phyloP scores from a whole-genome alignment of 2,113 vertebrate genomes.

The Hypanus sabinus region DNA sequence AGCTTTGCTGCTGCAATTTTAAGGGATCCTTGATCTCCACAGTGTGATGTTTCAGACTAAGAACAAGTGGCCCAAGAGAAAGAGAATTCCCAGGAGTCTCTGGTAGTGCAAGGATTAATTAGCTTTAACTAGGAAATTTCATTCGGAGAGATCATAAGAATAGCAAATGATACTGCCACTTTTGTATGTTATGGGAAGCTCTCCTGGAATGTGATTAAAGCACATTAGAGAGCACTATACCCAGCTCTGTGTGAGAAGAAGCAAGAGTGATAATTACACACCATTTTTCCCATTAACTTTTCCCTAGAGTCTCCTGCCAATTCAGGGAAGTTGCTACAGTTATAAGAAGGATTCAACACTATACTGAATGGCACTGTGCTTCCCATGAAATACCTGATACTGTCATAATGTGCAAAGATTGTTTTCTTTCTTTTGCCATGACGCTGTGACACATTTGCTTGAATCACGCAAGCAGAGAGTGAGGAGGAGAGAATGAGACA shows the following conservation, averaged over 20 bases:
- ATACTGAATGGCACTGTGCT: background rate
- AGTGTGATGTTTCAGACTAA: background rate
- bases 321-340: background rate
- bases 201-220: constrained; percentile 24
- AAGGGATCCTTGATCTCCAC: background rate
- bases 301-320: background rate
- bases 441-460: background rate
- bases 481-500: background rate
- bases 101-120: background rate
- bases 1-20: background rate
- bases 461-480: background rate
- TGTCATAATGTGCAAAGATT: background rate
- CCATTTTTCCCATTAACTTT: constrained; percentile 21
- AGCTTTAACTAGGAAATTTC: constrained; percentile 12
- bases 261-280: constrained; percentile 29
- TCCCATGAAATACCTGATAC: background rate
- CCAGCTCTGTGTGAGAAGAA: constrained; percentile 7
- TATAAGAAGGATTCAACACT: constrained; percentile 20
- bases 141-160: background rate
- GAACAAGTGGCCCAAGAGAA: background rate
- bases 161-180: constrained; percentile 1
- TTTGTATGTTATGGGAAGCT: background rate
- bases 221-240: constrained; percentile 14
- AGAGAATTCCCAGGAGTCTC: background rate
- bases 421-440: background rate